These are phyloP conservation scores for Leucoraja ocellata DNA, from an alignment of 2,797 vertebrate genomes.

Conservation along the genomic window DNA sequence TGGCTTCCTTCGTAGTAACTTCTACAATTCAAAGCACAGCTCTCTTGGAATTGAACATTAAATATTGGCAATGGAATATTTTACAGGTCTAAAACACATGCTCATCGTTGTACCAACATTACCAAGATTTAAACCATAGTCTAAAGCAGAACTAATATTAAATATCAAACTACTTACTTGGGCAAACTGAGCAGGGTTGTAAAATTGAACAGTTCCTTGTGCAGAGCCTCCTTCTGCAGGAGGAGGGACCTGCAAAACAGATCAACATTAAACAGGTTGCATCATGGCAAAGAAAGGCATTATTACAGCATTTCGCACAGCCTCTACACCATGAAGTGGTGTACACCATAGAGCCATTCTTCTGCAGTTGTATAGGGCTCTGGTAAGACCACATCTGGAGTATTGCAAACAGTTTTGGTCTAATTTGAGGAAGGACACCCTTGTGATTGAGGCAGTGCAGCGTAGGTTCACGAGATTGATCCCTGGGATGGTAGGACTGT, in stretches of 20 bases:
- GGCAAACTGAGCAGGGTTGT: conserved; percentile 82
- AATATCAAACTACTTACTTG: conserved; percentile 63
- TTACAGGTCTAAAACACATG: neutral
- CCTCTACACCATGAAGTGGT: neutral
- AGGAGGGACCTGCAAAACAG: conserved; percentile 55
- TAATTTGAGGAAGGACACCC: no score
- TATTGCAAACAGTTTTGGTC: no score
- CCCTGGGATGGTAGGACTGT: no score
- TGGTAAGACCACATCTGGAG: no score
- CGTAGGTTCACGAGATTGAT: no score
- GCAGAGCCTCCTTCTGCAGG: conserved; percentile 53
- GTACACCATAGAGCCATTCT: neutral
- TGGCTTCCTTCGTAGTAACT: no score
- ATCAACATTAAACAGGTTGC: conserved; percentile 41
- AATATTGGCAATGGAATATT: neutral
- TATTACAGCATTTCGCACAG: neutral
- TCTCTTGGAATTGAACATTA: neutral
- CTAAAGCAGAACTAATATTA: neutral
- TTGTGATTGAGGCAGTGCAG: no score
- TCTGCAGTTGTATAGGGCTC: no score
- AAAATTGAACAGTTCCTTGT: conserved; percentile 70
- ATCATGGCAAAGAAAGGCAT: neutral
- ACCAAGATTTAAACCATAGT: neutral
- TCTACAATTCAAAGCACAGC: neutral
- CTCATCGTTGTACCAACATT: neutral